Evolutionary conservation across 2,113 vertebrate genomes (phyloP), one percentile per base, ranked within the genome.

Genomic region (Tetrao urogallus): DNA sequence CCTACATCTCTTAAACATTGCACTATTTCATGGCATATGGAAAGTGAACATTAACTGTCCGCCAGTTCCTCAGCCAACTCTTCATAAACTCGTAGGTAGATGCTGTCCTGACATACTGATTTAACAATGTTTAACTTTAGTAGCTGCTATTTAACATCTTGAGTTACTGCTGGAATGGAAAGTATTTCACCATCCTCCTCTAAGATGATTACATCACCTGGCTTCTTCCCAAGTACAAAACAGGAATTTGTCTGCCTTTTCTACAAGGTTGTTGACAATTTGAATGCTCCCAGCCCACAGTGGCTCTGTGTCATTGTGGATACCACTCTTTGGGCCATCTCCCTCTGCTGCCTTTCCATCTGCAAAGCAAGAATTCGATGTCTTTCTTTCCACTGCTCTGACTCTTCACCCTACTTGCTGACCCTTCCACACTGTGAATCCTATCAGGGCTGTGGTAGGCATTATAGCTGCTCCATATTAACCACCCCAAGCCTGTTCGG

Each of bases 391-490:
- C 94, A 77, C 60, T 74, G 60, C 97, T 97, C 96, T 95, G 95
- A 97, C 95, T 97, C 92, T 92, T 93, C 93, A 94, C 73, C 92
- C 87, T 82, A 74, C 82, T 96, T 42, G 82, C 96, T 97, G 97
- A 97, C 96, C 97, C 79, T 83, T 94, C 96, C 92, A 94, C 77
- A 96, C 93, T 94, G 96, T 91, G 96, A 97, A 96, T 97, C 97
- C 97, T 95, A 67, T 96, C 93, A 97, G 92, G 93, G 88, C 80
- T 66, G 88, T 47, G 83, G 94, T 94, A 47, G 47, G 82, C 82
- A 11, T 90, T 85, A 94, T 96, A 96, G 97, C 91, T 95, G 63
- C 75, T 50, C 18, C 0, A 93, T 94, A 73, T 89, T 81, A 43
- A 91, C 93, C 14, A 7, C 85, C 67, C 80, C 2, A 28, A 94